Percentiles rank a stretch among this genome's conserved stretches.
These are phyloP conservation scores for Cavia aperea DNA, from an alignment of 2,113 vertebrate species.

Conservation along the genomic window DNA sequence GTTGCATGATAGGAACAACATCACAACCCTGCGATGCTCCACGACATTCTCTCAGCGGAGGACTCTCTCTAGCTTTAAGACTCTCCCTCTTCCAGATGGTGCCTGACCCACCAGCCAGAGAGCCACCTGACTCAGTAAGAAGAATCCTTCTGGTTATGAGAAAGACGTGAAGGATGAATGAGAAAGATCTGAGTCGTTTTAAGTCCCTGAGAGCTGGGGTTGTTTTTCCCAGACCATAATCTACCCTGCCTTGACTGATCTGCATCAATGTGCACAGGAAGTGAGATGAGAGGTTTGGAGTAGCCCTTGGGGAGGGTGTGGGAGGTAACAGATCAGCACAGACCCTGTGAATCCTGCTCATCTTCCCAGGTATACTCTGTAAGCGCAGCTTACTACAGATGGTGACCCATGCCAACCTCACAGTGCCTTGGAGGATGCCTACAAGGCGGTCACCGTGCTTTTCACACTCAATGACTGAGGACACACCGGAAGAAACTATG, in stretches of 20 bases:
- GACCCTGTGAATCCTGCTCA: fast-evolving
- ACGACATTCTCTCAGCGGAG: neutral
- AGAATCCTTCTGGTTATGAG: neutral
- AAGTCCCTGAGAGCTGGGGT: neutral
- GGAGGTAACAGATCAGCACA: fast-evolving
- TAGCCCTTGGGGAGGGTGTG: fast-evolving
- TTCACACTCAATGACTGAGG: neutral
- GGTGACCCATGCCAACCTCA: neutral
- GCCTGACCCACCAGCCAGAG: fast-evolving
- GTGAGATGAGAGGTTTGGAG: fast-evolving
- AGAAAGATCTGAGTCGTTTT: neutral
- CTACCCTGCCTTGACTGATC: neutral
- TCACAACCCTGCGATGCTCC: too few species aligned
- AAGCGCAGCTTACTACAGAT: neutral
- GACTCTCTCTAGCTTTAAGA: too few species aligned
- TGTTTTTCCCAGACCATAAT: neutral
- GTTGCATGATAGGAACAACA: neutral
- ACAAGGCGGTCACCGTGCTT: neutral
- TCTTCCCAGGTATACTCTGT: neutral
- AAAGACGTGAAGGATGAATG: neutral
- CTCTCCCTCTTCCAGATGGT: neutral
- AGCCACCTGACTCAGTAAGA: neutral
- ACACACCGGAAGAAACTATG: neutral
- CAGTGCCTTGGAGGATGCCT: neutral
- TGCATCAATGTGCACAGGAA: fast-evolving